Evolutionary conservation across 2,888 invertebrate species (phyloP).

Genomic region (Tachina fera): DNA sequence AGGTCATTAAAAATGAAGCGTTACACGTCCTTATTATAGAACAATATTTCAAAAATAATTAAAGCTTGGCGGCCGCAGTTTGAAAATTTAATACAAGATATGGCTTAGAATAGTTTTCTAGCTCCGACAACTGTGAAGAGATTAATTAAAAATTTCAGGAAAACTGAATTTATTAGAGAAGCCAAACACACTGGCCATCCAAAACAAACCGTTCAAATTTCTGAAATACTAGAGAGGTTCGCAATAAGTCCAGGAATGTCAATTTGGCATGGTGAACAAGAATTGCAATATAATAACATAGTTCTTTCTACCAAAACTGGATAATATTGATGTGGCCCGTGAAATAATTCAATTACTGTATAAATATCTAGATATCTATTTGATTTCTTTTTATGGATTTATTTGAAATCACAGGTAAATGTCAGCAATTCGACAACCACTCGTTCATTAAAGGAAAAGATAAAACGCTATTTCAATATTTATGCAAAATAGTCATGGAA

Average conservation of each 20-base stretch:
- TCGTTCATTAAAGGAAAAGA: neutral
- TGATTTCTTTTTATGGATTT: neutral
- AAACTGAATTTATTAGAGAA: neutral
- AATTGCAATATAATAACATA: neutral
- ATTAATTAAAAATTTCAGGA: neutral
- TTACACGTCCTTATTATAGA: neutral
- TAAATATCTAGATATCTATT: too few species aligned
- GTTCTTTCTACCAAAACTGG: too few species aligned
- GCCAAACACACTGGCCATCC: neutral
- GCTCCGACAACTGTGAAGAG: too few species aligned
- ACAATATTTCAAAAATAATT: too few species aligned
- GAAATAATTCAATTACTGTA: too few species aligned
- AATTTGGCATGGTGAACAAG: neutral
- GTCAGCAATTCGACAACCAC: neutral
- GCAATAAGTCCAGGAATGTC: neutral
- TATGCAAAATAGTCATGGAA: neutral
- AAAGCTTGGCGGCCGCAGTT: too few species aligned
- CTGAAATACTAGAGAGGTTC: too few species aligned
- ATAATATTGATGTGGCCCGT: too few species aligned
- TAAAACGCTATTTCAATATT: neutral
- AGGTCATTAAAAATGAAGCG: too few species aligned
- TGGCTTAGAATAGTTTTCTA: too few species aligned
- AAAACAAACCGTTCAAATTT: too few species aligned
- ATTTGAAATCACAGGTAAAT: neutral
- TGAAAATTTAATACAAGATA: too few species aligned